Evolutionary conservation across 2,113 vertebrate species (phyloP), one percentile per base, ranked within the genome.

Genomic region (Ammodytes dubius): DNA sequence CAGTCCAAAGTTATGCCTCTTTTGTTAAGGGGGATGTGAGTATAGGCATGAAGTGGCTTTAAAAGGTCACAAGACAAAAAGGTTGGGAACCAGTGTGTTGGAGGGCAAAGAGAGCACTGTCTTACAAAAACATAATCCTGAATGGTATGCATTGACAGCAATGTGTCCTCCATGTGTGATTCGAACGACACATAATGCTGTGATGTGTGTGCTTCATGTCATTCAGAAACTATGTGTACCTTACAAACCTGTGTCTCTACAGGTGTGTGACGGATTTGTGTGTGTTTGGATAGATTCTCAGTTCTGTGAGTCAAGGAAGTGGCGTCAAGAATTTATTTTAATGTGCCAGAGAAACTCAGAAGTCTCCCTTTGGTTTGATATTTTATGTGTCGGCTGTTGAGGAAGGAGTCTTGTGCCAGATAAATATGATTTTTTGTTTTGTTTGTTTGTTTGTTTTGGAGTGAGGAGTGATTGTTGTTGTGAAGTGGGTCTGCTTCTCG

Each of bases 101-200:
- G 78, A 84, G 79, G 77, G 82, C 67, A 59, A 84, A 79, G 94
- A 95, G 95, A 96, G 94, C 95, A 96, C 95, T 96, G 95, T 91
- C 93, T 93, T 88, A 92, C 70, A 73, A 74, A 83, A 80, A 91
- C 91, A 93, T 95, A 95, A 95, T 96, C 95, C 94, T 94, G 61
- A 80, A 84, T 54, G 77, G 94, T 93, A 95, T 95, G 95, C 96
- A 96, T 94, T 95, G 94, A 84, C 90, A 93, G 90, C 3, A 71
- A 73, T 91, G 87, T 95, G 87, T 96, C 94, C 81, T 91, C 95
- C 93, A 88, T 87, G 94, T 92, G 92, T 94, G 90, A 86, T 81
- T 84, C 65, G 80, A 90, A 87, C 60, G 65, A 87, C 87, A 90
- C 89, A 87, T 92, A 90, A 86, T 67, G 88, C 90, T 71, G 94